Percentiles rank a stretch among this genome's conserved stretches.
These are phyloP conservation scores for Troglohyphantes excavatus DNA, from an alignment of 2,888 invertebrate genomes.

Conservation along the genomic window DNA sequence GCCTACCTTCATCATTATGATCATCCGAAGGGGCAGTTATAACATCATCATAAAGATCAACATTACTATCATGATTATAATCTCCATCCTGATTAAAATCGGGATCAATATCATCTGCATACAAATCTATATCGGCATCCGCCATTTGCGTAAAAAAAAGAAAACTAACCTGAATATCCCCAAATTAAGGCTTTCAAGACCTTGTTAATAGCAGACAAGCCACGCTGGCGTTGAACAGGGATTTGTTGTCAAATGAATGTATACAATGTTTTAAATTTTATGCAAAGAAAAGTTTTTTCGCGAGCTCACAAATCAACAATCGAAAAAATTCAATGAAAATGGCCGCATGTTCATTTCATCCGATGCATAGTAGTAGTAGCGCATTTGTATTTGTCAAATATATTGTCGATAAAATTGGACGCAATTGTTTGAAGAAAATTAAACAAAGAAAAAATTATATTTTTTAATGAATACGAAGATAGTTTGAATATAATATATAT, in stretches of 20 bases:
- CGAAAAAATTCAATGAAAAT: conserved; percentile 13
- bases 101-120: conserved; percentile 97
- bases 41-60: conserved; percentile 97
- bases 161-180: conserved; percentile 27
- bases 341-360: background rate
- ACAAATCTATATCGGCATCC: conserved; percentile 97
- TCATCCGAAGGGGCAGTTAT: conserved; percentile 89
- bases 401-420: too few relatives aligned
- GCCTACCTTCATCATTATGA: conserved; percentile 72
- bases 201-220: background rate
- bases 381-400: background rate
- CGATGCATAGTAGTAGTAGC: background rate
- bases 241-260: conserved; percentile 14
- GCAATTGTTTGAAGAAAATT: too few relatives aligned
- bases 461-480: too few relatives aligned
- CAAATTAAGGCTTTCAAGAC: conserved; percentile 3
- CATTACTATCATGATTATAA: conserved; percentile 89
- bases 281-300: conserved; percentile 6
- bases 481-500: too few relatives aligned
- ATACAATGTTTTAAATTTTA: background rate
- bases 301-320: background rate
- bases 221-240: background rate
- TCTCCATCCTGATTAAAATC: conserved; percentile 89
- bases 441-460: too few relatives aligned
- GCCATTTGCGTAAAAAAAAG: conserved; percentile 56